Evolutionary conservation across 2,113 vertebrate species (phyloP).

Genomic region (Mesembrinibis cayennensis): DNA sequence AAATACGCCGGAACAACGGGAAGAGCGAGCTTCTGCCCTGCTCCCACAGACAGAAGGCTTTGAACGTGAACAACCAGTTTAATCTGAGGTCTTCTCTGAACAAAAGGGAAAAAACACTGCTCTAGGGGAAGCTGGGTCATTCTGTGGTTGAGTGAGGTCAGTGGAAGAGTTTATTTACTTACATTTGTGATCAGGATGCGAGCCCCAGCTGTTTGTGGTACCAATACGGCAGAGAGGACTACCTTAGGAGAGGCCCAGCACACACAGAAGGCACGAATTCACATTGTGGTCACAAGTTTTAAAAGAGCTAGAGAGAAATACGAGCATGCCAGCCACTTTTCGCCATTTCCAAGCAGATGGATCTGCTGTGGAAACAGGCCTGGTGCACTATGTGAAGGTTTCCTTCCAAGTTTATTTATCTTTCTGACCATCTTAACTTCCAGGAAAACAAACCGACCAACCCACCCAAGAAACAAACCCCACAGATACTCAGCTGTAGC

Average conservation of each 20-base stretch:
- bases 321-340: accelerated
- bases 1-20: too few species aligned
- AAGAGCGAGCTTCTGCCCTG: background rate
- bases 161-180: background rate
- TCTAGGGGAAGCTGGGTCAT: background rate
- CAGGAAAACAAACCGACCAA: background rate
- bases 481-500: background rate
- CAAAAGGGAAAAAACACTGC: too few species aligned
- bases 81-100: background rate
- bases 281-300: accelerated
- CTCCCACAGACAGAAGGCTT: background rate
- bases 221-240: background rate
- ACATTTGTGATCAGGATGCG: background rate
- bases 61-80: background rate
- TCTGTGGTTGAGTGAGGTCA: background rate
- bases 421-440: background rate
- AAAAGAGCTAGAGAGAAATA: background rate
- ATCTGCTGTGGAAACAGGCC: background rate
- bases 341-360: background rate
- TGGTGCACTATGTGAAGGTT: accelerated
- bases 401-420: background rate
- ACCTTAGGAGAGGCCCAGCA: background rate
- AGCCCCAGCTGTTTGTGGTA: background rate
- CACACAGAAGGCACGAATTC: background rate
- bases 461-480: background rate